Evolutionary conservation across 1,140 invertebrate genomes (phyloP).

Genomic region (Drosophila auraria): DNA sequence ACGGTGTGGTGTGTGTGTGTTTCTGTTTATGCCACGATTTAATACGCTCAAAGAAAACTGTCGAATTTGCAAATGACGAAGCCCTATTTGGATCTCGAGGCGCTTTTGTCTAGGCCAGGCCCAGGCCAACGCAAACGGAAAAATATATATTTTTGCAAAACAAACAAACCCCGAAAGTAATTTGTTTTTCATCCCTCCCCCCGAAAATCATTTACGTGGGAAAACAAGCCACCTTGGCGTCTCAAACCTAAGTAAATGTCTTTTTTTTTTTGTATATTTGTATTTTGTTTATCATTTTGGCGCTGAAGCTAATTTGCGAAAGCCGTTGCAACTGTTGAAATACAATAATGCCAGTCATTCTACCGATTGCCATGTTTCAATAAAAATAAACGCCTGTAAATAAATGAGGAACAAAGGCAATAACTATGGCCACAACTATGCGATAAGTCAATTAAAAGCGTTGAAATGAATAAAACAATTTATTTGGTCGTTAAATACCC

Average conservation of each 20-base stretch:
- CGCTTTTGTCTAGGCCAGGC: slow-evolving; percentile 38
- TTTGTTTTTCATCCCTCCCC: slow-evolving; percentile 38
- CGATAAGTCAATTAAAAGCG: slow-evolving; percentile 41
- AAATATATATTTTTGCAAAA: slow-evolving; percentile 52
- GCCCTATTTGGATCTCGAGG: slow-evolving; percentile 44
- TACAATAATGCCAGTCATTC: slow-evolving; percentile 41
- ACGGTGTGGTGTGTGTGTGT: slow-evolving; percentile 12
- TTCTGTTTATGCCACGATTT: slow-evolving; percentile 56
- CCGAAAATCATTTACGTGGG: slow-evolving; percentile 20
- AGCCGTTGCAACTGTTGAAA: slow-evolving; percentile 40
- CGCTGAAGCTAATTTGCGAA: slow-evolving; percentile 22
- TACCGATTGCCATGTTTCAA: slow-evolving; percentile 24
- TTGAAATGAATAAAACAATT: background rate
- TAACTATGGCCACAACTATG: slow-evolving; percentile 24
- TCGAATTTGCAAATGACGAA: slow-evolving; percentile 66
- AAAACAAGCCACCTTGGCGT: slow-evolving; percentile 17
- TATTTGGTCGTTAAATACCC: slow-evolving; percentile 4
- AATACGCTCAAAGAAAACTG: slow-evolving; percentile 66
- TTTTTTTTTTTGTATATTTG: slow-evolving; percentile 3
- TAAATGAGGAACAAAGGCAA: slow-evolving; percentile 9
- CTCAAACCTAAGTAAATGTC: background rate
- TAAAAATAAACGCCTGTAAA: slow-evolving; percentile 21
- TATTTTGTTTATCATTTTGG: slow-evolving; percentile 11
- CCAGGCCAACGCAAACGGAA: slow-evolving; percentile 11
- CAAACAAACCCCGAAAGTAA: slow-evolving; percentile 52